A percentile compares a stretch with the other conserved stretches of the same genome.
These are phyloP conservation scores for Benitochromis conjunctus DNA, from an alignment of 2,113 vertebrate species.

Conservation along the genomic window DNA sequence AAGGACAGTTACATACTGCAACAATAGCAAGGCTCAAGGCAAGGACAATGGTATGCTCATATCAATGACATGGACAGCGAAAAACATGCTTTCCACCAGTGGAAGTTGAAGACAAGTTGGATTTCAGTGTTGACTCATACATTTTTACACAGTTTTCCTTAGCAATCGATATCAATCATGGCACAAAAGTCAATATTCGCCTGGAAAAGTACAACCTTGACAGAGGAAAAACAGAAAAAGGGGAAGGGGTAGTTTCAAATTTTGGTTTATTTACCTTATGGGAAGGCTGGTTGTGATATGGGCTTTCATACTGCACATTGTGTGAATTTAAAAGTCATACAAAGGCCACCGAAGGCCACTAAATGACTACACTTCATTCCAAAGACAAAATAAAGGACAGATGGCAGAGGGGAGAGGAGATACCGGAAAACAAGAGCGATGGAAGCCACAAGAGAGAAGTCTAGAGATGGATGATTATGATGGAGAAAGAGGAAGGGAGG, in stretches of 20 bases:
- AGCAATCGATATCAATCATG: background rate
- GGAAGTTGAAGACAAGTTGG: background rate
- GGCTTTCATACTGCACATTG: background rate
- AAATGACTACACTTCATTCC: background rate
- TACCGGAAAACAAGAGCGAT: conserved; percentile 14
- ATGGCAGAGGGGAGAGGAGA: conserved; percentile 33
- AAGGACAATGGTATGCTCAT: background rate
- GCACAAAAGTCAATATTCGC: background rate
- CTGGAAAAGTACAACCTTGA: background rate
- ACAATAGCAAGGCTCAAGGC: background rate
- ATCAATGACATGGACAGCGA: background rate
- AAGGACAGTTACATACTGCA: background rate
- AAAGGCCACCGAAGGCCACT: background rate
- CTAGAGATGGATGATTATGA: conserved; percentile 43
- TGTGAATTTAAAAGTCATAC: background rate
- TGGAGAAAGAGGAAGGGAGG: conserved; percentile 20
- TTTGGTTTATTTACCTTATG: background rate
- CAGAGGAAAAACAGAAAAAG: background rate
- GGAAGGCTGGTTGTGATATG: background rate
- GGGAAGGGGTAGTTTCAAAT: background rate
- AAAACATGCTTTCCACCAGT: background rate
- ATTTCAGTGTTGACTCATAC: background rate
- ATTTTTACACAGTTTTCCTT: background rate
- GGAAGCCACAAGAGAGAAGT: conserved; percentile 20
- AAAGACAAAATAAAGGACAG: conserved; percentile 33